These are phyloP conservation scores for Agrypnia vestita DNA, from an alignment of 1,140 invertebrate species.

Conservation along the genomic window DNA sequence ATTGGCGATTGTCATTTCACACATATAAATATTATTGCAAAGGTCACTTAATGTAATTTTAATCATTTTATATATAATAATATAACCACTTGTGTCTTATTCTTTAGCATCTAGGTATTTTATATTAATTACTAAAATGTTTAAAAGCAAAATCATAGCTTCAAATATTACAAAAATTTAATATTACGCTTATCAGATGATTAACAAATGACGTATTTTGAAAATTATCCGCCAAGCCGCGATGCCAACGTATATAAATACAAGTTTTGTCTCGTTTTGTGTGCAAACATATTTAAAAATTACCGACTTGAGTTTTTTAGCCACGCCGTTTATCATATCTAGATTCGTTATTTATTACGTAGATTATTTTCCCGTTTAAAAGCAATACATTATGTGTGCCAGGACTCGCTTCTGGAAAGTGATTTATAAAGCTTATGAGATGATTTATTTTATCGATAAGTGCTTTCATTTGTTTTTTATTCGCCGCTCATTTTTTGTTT, in stretches of 20 bases:
- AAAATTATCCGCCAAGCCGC: background rate
- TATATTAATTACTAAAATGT: too few species aligned
- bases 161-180: too few species aligned
- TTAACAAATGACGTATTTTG: too few species aligned
- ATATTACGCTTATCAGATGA: too few species aligned
- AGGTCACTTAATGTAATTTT: too few species aligned
- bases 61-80: too few species aligned
- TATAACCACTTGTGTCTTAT: too few species aligned
- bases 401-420: constrained; percentile 19
- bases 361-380: constrained; percentile 31
- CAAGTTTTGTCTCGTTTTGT: background rate
- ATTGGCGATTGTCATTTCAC: too few species aligned
- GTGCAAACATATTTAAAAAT: constrained; percentile 10
- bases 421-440: constrained; percentile 30
- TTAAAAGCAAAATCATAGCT: too few species aligned
- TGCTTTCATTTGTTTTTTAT: constrained; percentile 16
- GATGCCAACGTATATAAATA: background rate
- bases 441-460: constrained; percentile 37
- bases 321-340: constrained; percentile 19
- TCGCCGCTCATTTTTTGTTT: constrained; percentile 16
- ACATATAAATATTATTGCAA: too few species aligned
- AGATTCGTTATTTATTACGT: constrained; percentile 25
- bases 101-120: too few species aligned
- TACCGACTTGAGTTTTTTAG: constrained; percentile 22
- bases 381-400: constrained; percentile 36